Percentiles rank a stretch among this genome's conserved stretches.
Conservation (phyloP, 1,140 invertebrate genomes). For the Chlorops oryzae region DNA sequence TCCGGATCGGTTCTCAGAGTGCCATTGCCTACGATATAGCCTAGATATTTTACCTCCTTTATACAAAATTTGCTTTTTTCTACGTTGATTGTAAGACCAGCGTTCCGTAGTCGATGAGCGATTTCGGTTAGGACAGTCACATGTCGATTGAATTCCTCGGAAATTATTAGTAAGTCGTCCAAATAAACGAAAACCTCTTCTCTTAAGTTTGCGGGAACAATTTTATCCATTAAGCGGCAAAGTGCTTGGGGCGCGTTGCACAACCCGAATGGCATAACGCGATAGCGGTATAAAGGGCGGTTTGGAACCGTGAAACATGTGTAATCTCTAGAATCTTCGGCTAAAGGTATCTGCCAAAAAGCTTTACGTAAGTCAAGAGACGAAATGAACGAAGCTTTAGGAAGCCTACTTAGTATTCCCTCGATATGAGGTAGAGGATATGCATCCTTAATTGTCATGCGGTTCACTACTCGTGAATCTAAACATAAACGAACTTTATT, state of each 20-base stretch:
- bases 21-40: background rate
- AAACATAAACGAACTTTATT: conserved; percentile 29
- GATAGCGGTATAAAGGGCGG: background rate
- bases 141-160: conserved; percentile 39
- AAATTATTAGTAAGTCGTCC: conserved; percentile 51
- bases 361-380: too few species aligned
- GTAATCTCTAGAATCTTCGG: conserved; percentile 19
- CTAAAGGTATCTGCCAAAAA: conserved; percentile 20
- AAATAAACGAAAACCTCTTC: too few species aligned
- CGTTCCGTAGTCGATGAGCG: too few species aligned
- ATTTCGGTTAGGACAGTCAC: conserved; percentile 49
- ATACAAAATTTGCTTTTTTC: too few species aligned
- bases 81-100: conserved; percentile 1
- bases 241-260: too few species aligned
- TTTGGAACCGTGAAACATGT: conserved; percentile 45
- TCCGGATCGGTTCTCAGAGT: background rate
- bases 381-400: conserved; percentile 15
- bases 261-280: conserved; percentile 9
- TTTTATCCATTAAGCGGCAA: background rate
- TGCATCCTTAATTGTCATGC: too few species aligned
- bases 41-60: background rate
- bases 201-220: background rate
- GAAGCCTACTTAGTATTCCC: too few species aligned
- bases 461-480: conserved; percentile 28
- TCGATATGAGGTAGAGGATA: too few species aligned